Percentiles rank a stretch among this genome's conserved stretches.
Evolutionary conservation across 2,888 invertebrate species (phyloP).

Genomic region (Zygothrica quintamaculata): DNA sequence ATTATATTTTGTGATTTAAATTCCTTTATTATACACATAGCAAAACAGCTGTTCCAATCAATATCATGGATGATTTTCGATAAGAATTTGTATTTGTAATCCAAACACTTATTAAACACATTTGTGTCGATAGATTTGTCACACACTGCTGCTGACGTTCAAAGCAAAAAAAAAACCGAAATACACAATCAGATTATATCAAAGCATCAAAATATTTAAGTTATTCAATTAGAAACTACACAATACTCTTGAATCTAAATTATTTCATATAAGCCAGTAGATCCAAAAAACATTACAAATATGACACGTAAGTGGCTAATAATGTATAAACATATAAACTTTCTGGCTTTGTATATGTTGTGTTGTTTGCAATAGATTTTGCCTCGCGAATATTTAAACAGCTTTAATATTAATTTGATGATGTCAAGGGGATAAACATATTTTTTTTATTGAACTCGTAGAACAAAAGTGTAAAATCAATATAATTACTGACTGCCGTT

Average conservation of each 20-base stretch:
- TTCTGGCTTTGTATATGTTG: slow-evolving; percentile 5
- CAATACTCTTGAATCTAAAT: slow-evolving; percentile 34
- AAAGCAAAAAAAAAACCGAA: slow-evolving; percentile 10
- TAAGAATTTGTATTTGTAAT: not conserved
- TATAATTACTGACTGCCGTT: slow-evolving; percentile 38
- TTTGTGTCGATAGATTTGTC: slow-evolving; percentile 27
- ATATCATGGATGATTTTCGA: too few species aligned
- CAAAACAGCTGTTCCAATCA: too few species aligned
- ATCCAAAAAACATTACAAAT: slow-evolving; percentile 38
- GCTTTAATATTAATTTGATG: not conserved
- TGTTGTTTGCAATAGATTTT: slow-evolving; percentile 2
- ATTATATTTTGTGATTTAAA: too few species aligned
- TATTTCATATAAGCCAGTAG: slow-evolving; percentile 19
- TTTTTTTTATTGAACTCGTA: not conserved
- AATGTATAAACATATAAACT: not conserved
- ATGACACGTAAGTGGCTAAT: slow-evolving; percentile 64
- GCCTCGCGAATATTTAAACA: not conserved
- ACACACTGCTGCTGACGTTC: slow-evolving; percentile 39
- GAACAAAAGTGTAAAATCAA: slow-evolving; percentile 27
- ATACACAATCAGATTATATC: not conserved
- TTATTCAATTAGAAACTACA: slow-evolving; percentile 11
- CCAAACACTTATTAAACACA: not conserved
- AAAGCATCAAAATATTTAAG: slow-evolving; percentile 1
- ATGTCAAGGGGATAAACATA: too few species aligned
- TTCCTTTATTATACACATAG: too few species aligned